Base-by-base conservation (phyloP, 2,113 vertebrate species). In the Tympanuchus pallidicinctus region DNA sequence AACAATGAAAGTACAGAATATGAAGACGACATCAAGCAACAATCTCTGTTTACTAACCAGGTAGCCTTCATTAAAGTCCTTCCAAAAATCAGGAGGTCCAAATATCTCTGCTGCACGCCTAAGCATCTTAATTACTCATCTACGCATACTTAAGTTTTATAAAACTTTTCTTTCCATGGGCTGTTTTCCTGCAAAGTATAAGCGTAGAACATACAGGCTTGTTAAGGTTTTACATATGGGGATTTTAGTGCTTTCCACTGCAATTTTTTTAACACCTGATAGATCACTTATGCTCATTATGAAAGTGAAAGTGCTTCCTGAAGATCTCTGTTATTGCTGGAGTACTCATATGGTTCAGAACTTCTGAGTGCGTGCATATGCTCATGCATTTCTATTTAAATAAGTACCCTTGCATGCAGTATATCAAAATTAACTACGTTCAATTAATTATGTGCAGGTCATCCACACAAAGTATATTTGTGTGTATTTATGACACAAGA, bases 321-420 rank as follows among this genome's bases (percentile, higher is more conserved):
- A 77, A 22, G 5, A 64, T 32, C 4, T 32, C 10, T 71, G 4
- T 47, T 73, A 73, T 61, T 83, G 76, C 64, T 38, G 22, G 38
- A 61, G 19, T 19, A 34, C 18, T 64, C 67, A 60, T 1, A 0
- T 10, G 24, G 43, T 42, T 86, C 48, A 73, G 60, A 52, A 7
- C n/a, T 69, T 47, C 59, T 47, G 25, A 5, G 64, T 1, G 8
- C 7, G 18, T 27, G 34, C n/a, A 63, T 4, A 17, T 1, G 2
- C 13, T 43, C 8, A 20, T 4, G 19, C 2, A 13, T 24, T 78
- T 50, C 52, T 42, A 69, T 64, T 80, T 73, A 38, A 84, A 73
- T 43, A 38, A 36, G 59, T 2, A 5, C 8, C 63, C n/a, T 3
- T 5, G 2, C 32, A 38, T 8, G 9, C 5, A 10, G 12, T 17